Conservation (phyloP, 2,797 vertebrate genomes). For the Onychomys arenicola region DNA sequence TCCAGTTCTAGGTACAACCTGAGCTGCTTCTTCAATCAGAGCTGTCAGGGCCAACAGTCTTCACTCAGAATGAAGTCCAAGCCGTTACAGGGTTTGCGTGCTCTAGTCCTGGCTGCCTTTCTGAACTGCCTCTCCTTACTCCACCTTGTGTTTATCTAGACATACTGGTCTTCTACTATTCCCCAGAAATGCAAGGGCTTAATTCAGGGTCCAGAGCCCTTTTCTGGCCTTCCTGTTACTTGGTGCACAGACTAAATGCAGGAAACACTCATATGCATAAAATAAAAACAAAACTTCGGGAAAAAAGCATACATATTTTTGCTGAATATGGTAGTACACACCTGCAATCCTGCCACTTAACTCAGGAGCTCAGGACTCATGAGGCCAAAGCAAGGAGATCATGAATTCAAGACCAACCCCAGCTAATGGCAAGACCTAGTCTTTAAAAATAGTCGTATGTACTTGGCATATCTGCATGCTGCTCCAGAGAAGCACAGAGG, state of each 20-base stretch:
- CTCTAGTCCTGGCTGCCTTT: background rate
- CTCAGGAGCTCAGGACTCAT: background rate
- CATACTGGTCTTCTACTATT: background rate
- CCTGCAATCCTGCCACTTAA: background rate
- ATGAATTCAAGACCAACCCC: background rate
- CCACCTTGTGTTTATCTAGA: background rate
- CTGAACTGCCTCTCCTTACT: background rate
- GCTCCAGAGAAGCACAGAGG: background rate
- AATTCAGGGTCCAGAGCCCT: background rate
- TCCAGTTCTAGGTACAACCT: background rate
- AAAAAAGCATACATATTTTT: background rate
- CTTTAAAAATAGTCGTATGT: background rate
- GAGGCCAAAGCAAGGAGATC: background rate
- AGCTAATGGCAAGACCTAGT: background rate
- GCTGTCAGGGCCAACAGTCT: too few species aligned
- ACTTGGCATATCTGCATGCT: background rate
- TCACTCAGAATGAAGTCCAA: background rate
- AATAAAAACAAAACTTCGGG: background rate
- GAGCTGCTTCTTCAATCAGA: background rate
- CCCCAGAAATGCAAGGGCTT: background rate
- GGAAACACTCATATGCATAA: background rate
- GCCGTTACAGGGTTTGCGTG: fast-evolving
- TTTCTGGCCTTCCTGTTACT: background rate
- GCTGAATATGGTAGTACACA: background rate
- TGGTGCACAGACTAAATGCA: background rate